Conservation (phyloP, 2,888 invertebrate species). For the Chrysina gloriosa region DNA sequence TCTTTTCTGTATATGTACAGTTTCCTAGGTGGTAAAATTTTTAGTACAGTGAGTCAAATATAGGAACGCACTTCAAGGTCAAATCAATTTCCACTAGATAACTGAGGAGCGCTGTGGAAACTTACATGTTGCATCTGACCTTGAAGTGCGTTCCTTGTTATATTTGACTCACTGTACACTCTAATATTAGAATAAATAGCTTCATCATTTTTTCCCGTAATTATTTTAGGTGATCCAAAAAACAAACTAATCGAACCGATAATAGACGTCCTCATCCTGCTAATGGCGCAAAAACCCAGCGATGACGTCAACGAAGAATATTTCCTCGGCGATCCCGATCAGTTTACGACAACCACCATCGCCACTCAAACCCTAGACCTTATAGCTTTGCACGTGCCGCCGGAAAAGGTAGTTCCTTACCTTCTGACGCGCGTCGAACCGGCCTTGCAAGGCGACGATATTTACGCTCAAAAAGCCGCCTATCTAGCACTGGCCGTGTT, state of each 20-base stretch:
- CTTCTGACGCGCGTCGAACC: slow-evolving; percentile 74
- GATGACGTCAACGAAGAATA: slow-evolving; percentile 75
- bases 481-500: slow-evolving; percentile 80
- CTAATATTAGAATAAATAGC: neutral
- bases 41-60: no score
- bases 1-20: no score
- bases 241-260: slow-evolving; percentile 78
- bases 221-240: slow-evolving; percentile 69
- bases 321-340: slow-evolving; percentile 72
- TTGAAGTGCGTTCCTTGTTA: no score
- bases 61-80: no score
- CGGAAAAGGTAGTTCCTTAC: slow-evolving; percentile 80
- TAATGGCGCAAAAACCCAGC: slow-evolving; percentile 74
- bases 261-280: slow-evolving; percentile 73
- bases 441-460: slow-evolving; percentile 71
- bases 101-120: no score
- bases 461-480: slow-evolving; percentile 76
- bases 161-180: neutral
- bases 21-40: no score
- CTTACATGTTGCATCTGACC: no score
- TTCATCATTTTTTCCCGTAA: neutral
- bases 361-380: slow-evolving; percentile 81
- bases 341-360: slow-evolving; percentile 73
- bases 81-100: no score
- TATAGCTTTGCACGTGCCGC: slow-evolving; percentile 79